Evolutionary conservation across 1,140 invertebrate genomes (phyloP).

Genomic region (Hyles vespertilio): DNA sequence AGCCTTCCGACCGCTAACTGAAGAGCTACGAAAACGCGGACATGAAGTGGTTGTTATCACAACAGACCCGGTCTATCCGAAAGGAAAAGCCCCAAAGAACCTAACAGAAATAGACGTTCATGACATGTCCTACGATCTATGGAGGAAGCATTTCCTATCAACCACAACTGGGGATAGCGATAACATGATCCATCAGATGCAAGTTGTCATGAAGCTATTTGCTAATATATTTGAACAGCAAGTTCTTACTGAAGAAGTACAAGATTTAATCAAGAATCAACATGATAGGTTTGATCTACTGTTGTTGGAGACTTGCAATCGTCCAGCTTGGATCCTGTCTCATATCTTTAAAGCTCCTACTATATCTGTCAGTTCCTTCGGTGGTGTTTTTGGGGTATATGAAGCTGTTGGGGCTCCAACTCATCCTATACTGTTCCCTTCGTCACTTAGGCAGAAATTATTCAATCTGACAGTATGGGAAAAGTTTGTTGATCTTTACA

Average conservation of each 20-base stretch:
- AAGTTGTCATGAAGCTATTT: not conserved
- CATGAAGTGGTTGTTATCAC: constrained; percentile 2
- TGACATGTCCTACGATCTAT: not conserved
- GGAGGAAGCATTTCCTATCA: not conserved
- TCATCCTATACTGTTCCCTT: constrained; percentile 18
- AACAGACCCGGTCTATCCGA: not conserved
- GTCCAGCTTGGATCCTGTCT: constrained; percentile 6
- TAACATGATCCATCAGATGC: not conserved
- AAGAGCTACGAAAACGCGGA: constrained; percentile 3
- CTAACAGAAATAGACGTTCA: not conserved
- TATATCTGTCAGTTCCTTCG: constrained; percentile 19
- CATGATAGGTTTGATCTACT: not conserved
- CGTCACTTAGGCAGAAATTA: constrained; percentile 1
- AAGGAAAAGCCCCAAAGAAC: not conserved
- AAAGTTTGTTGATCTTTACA: constrained; percentile 4
- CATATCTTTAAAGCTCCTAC: constrained; percentile 17
- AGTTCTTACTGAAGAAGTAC: not conserved
- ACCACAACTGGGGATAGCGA: not conserved
- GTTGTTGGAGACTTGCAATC: not conserved
- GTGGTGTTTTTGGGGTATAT: constrained; percentile 3
- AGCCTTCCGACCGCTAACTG: constrained; percentile 1
- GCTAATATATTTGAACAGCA: not conserved
- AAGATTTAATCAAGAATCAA: not conserved
- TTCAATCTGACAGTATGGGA: constrained; percentile 17
- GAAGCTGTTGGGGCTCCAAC: constrained; percentile 17